Percentiles rank a stretch among this genome's conserved stretches.
phyloP scores from a whole-genome alignment of 2,888 invertebrate genomes.

The Drosophila picticornis region DNA sequence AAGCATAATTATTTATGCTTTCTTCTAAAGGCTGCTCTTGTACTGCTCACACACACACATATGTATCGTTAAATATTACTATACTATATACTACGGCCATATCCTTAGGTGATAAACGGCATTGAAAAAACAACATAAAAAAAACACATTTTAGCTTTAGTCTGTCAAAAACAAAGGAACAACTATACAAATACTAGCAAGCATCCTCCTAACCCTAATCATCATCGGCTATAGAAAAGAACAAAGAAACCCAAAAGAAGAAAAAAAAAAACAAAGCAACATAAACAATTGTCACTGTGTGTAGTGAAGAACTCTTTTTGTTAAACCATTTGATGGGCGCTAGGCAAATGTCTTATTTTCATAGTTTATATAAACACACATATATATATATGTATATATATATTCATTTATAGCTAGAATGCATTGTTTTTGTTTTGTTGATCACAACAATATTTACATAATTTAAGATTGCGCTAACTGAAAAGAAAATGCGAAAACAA shows the following conservation, averaged over 20 bases:
- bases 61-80: constrained; percentile 48
- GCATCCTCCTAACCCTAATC: constrained; percentile 43
- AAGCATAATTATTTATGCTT: constrained; percentile 57
- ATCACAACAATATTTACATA: constrained; percentile 49
- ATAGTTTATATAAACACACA: constrained; percentile 65
- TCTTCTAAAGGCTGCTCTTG: constrained; percentile 70
- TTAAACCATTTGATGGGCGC: constrained; percentile 56
- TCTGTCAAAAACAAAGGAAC: constrained; percentile 31
- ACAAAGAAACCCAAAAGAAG: neutral
- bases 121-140: constrained; percentile 38
- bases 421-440: constrained; percentile 60
- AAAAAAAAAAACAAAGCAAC: constrained; percentile 2
- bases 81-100: constrained; percentile 35
- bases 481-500: constrained; percentile 29
- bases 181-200: constrained; percentile 37
- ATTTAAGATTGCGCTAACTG: constrained; percentile 53
- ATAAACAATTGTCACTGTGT: constrained; percentile 31
- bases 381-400: constrained; percentile 21
- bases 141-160: constrained; percentile 61
- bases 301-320: constrained; percentile 39
- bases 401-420: constrained; percentile 33
- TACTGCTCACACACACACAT: constrained; percentile 64
- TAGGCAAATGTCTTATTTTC: constrained; percentile 54
- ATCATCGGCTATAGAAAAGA: constrained; percentile 43
- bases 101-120: constrained; percentile 21